phyloP scores from a whole-genome alignment of 2,888 invertebrate genomes.

The Eutolmus rufibarbis region DNA sequence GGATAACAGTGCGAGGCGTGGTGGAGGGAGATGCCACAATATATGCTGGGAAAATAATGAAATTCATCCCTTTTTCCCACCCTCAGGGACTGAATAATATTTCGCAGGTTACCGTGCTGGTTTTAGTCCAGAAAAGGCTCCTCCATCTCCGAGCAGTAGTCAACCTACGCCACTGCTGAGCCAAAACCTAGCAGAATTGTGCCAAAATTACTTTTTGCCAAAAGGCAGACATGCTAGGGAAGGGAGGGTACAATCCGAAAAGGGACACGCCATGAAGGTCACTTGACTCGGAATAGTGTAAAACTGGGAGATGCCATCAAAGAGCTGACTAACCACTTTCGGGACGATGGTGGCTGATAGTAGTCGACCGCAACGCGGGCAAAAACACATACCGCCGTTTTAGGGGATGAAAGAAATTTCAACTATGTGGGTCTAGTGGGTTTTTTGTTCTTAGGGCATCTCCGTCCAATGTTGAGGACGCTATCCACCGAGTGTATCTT shows the following conservation, averaged over 20 bases:
- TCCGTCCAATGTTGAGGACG: neutral
- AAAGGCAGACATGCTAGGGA: neutral
- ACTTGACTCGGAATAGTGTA: neutral
- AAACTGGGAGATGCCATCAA: neutral
- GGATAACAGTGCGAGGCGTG: neutral
- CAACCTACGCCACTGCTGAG: neutral
- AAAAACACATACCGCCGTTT: neutral
- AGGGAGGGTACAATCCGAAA: neutral
- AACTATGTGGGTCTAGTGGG: neutral
- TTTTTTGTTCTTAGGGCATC: neutral
- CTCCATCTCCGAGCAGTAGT: neutral
- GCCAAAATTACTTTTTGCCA: neutral
- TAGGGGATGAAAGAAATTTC: neutral
- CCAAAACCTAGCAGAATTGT: neutral
- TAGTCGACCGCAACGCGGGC: neutral
- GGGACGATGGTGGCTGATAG: neutral
- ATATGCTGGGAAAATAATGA: neutral
- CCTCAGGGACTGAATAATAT: neutral
- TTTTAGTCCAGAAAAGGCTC: neutral
- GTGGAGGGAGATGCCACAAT: neutral
- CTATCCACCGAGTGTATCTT: neutral
- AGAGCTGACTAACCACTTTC: neutral
- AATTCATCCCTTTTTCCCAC: neutral
- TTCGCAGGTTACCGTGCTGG: neutral
- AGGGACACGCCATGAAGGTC: neutral